Evolutionary conservation across 2,888 invertebrate species (phyloP).

Genomic region (Cyaniris semiargus): DNA sequence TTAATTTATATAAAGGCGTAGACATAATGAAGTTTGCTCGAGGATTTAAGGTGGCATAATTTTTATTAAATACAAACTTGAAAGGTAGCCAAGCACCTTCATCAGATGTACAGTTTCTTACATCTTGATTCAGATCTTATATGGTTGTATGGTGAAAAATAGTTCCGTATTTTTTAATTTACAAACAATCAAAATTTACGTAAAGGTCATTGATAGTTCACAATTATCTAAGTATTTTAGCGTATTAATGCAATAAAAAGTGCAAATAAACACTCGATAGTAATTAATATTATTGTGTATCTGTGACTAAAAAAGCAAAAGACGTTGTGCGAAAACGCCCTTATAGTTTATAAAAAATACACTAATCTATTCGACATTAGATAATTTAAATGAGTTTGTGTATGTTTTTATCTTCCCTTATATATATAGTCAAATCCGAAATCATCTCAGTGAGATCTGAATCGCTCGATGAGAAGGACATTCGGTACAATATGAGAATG

Average conservation of each 20-base stretch:
- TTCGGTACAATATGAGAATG: not conserved
- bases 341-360: not conserved
- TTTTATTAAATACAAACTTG: too few relatives aligned
- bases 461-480: not conserved
- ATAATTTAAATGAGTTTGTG: not conserved
- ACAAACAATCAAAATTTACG: too few relatives aligned
- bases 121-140: too few relatives aligned
- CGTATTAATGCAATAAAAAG: not conserved
- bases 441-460: not conserved
- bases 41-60: too few relatives aligned
- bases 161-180: too few relatives aligned
- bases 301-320: not conserved
- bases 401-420: not conserved
- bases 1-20: not conserved
- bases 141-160: too few relatives aligned
- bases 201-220: too few relatives aligned
- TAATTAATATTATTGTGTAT: not conserved
- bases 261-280: not conserved
- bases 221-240: not conserved
- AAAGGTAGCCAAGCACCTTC: too few relatives aligned
- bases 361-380: not conserved
- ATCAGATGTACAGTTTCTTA: too few relatives aligned
- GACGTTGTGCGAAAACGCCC: not conserved
- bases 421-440: not conserved
- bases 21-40: not conserved